Conservation (phyloP, 2,888 invertebrate species). For the Spialia ferax region DNA sequence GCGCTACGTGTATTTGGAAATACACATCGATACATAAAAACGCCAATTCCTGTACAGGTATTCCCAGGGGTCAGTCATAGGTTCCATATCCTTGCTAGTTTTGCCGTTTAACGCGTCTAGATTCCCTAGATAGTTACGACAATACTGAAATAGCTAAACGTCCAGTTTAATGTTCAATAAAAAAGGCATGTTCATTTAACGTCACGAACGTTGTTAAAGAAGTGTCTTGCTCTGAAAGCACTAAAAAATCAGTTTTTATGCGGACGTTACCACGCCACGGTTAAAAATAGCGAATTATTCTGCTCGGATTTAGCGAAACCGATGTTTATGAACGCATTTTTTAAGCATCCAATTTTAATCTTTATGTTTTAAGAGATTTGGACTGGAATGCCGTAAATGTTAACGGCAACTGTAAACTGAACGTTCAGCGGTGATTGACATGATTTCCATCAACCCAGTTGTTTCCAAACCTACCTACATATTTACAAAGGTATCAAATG, state of each 20-base stretch:
- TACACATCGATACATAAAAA: too few relatives aligned
- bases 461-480: slow-evolving; percentile 48
- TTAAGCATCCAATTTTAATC: slow-evolving; percentile 31
- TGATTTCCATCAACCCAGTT: slow-evolving; percentile 20
- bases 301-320: slow-evolving; percentile 31
- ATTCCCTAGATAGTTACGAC: slow-evolving; percentile 14
- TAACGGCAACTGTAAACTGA: slow-evolving; percentile 21
- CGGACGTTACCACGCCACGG: slow-evolving; percentile 36
- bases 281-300: slow-evolving; percentile 33
- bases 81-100: slow-evolving; percentile 3
- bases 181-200: slow-evolving; percentile 22
- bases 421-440: slow-evolving; percentile 25
- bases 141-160: slow-evolving; percentile 14
- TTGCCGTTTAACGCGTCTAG: not conserved
- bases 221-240: slow-evolving; percentile 25
- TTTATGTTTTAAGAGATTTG: slow-evolving; percentile 22
- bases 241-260: slow-evolving; percentile 37
- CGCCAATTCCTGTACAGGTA: not conserved
- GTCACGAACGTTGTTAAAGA: slow-evolving; percentile 23
- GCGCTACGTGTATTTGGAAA: not conserved
- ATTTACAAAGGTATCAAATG: too few relatives aligned
- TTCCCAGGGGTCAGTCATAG: slow-evolving; percentile 10
- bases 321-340: slow-evolving; percentile 25
- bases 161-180: slow-evolving; percentile 29
- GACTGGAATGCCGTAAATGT: slow-evolving; percentile 21